Evolutionary conservation across 2,888 invertebrate species (phyloP), one percentile per base, ranked within the genome.

Genomic region (Neoascia interrupta): DNA sequence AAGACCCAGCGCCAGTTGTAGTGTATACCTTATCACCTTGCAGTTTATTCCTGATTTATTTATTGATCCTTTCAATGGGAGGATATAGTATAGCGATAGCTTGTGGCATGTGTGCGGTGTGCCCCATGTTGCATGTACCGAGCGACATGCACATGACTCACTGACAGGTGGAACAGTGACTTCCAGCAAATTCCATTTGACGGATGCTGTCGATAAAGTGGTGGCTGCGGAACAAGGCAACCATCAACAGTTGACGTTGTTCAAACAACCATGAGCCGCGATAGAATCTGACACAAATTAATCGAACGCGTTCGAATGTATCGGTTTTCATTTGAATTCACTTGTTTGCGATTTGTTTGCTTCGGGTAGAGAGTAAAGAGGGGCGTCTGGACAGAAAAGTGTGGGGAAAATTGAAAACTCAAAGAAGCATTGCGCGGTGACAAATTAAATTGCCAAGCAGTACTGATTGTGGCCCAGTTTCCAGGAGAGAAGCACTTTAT

Each of bases 61-160:
- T 72, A 79, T 79, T 79, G 72, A 72, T 66, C 76, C 76, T 60
- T 45, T 54, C 64, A 31, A 54, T 53, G 64, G 72, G 53, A 70
- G 56, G 56, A 54, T n/a, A n/a, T n/a, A n/a, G n/a, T n/a, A n/a
- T n/a, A 66, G 73, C 56, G 58, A 66, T 41, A 41, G 51, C 28
- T 26, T 41, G 36, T 26, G 26, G 5, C 6, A n/a, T 23, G 34
- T 23, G 56, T 31, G 64, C 23, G 58, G 37, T 21, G 58, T 54
- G 31, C 66, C 45, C 61, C 34, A 39, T 75, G 74, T 56, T 56
- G 54, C 51, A 64, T 26, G 45, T 54, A 53, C 53, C 39, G 31
- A 11, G 28, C 19, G n/a, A n/a, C 43, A 49, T n/a, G n/a, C n/a
- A 54, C 63, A 43, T 56, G 16, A 2, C 54, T 34, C 21, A 56